These are phyloP conservation scores for Holothuria leucospilota DNA, from an alignment of 53 echinoderm and acorn worm species.

Conservation along the genomic window DNA sequence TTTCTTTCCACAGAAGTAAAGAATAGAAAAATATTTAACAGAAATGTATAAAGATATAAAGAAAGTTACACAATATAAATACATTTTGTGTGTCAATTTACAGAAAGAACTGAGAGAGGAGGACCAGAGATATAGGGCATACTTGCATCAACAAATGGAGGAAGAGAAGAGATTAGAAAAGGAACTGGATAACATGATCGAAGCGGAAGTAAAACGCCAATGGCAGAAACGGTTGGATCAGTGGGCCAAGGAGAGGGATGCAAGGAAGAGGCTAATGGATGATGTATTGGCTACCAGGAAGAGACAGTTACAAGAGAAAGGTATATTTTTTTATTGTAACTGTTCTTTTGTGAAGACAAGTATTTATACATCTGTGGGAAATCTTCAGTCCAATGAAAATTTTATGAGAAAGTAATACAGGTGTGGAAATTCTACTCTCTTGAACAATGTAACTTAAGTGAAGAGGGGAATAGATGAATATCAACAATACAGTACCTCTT, in stretches of 20 bases:
- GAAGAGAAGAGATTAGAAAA: constrained; percentile 83
- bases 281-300: constrained; percentile 82
- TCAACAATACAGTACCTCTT: too few species aligned
- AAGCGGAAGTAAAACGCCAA: constrained; percentile 85
- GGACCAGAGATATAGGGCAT: constrained; percentile 87
- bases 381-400: too few species aligned
- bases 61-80: too few species aligned
- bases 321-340: constrained; percentile 54
- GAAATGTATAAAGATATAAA: too few species aligned
- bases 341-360: not conserved
- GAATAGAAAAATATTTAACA: too few species aligned
- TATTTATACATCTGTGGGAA: too few species aligned
- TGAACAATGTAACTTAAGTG: too few species aligned
- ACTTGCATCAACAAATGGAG: constrained; percentile 77
- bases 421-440: too few species aligned
- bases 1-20: too few species aligned
- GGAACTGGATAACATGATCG: constrained; percentile 84
- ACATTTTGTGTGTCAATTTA: not conserved
- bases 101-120: constrained; percentile 96
- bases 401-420: too few species aligned
- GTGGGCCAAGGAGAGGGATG: constrained; percentile 89
- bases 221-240: constrained; percentile 97
- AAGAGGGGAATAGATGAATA: too few species aligned
- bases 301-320: constrained; percentile 84
- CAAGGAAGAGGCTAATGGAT: constrained; percentile 92